Evolutionary conservation across 2,888 invertebrate genomes (phyloP), one percentile per base, ranked within the genome.

Genomic region (Pomacea canaliculata): DNA sequence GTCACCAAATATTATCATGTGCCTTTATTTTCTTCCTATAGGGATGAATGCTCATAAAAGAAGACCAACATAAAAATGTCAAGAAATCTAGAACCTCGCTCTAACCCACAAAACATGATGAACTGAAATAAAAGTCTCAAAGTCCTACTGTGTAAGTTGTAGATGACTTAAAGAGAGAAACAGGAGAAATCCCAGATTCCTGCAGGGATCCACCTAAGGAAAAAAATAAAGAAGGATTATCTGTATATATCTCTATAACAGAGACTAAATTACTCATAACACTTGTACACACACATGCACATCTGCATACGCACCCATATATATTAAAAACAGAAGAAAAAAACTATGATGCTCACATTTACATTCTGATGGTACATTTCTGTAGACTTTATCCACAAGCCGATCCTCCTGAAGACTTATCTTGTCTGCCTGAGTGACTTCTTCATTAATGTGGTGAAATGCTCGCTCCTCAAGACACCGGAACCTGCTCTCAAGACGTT

Each of bases 401-500:
- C 76, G 76, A 62, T 79, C 76, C 62, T 81, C 81, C 46, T 80
- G 80, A 49, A 81, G 48, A 51, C 81, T 81, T 63, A 80, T 56
- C n/a, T 77, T 80, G 65, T 81, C 81, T 18, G 63, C 37, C 56
- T 48, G 65, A 10, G 63, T 48, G 13, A 56, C 37, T 13, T 68
- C 79, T n/a, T 46, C 69, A 23, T 27, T 67, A 19, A 59, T 71
- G 27, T 63, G 66, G n/a, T 79, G 78, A 69, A 76, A 80, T 1
- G 80, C 80, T 37, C 77, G 80, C 56, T 80, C 82, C 76, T 87
- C 87, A 70, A 85, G 78, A 7, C 62, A 69, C 62, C 82, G 79
- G 71, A 87, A 85, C 59, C 84, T 80, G 62, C 78, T 80, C 71
- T 85, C 85, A 62, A 87, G 77, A 66, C 83, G 81, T 37, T 74